Conservation (phyloP, 1,140 invertebrate genomes). For the Cyrtorhinus lividipennis region DNA sequence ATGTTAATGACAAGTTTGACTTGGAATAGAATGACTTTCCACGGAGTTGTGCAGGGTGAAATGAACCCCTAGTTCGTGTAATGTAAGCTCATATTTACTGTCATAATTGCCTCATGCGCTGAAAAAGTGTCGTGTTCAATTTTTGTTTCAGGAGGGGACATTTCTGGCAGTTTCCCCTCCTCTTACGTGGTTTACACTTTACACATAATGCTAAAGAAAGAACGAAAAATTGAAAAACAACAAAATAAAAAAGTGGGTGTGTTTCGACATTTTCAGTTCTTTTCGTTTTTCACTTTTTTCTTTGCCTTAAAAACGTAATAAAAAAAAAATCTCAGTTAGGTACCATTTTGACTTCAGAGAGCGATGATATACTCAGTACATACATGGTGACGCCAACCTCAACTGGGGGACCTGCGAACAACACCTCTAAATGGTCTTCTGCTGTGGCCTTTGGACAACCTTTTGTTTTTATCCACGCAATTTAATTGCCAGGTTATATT, state of each 20-base stretch:
- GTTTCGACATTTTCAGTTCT: neutral
- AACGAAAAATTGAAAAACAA: neutral
- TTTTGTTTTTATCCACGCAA: neutral
- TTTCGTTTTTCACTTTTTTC: neutral
- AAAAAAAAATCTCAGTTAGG: constrained; percentile 24
- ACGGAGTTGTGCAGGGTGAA: constrained; percentile 9
- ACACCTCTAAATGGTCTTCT: constrained; percentile 1
- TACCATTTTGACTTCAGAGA: constrained; percentile 98
- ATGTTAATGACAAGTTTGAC: neutral
- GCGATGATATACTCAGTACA: constrained; percentile 94
- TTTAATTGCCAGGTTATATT: too few species aligned
- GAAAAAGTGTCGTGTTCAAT: neutral
- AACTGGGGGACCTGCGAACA: constrained; percentile 83
- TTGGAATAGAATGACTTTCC: neutral
- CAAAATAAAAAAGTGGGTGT: neutral
- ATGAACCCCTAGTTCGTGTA: constrained; percentile 18
- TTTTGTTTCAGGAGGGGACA: neutral
- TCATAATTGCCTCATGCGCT: neutral
- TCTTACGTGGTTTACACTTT: too few species aligned
- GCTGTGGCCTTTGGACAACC: constrained; percentile 1
- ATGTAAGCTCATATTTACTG: neutral
- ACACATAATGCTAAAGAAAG: neutral
- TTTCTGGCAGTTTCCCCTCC: neutral
- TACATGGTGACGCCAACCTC: constrained; percentile 95
- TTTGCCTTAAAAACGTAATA: constrained; percentile 1